Conservation (phyloP, 2,797 vertebrate genomes). For the Labroides dimidiatus region DNA sequence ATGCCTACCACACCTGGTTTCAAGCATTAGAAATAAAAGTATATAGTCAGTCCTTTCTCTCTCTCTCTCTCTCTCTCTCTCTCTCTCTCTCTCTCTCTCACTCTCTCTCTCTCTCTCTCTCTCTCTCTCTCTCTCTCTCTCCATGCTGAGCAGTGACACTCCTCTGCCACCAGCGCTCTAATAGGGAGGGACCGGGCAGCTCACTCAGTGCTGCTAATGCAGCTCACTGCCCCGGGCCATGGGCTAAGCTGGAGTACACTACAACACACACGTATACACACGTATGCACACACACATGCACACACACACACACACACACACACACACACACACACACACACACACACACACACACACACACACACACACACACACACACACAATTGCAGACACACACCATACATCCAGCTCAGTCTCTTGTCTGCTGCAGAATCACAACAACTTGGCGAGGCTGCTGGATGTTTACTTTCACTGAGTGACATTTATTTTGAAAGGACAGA, state of each 20-base stretch:
- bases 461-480: conserved; percentile 42
- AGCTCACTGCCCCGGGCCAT: conserved; percentile 82
- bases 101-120: conserved; percentile 31
- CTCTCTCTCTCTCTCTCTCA: neutral
- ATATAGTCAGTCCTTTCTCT: no score
- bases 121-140: conserved; percentile 20
- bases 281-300: no score
- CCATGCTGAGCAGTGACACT: conserved; percentile 73
- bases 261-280: conserved; percentile 44
- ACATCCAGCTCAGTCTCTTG: conserved; percentile 44
- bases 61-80: conserved; percentile 21
- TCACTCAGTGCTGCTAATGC: conserved; percentile 80
- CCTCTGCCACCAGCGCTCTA: conserved; percentile 85
- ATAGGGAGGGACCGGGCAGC: conserved; percentile 82
- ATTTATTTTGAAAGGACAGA: conserved; percentile 16
- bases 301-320: conserved; percentile 49
- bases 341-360: conserved; percentile 49
- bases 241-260: conserved; percentile 76
- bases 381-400: conserved; percentile 49
- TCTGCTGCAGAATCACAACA: conserved; percentile 60
- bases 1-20: no score
- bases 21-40: no score
- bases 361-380: conserved; percentile 46
- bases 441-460: conserved; percentile 26
- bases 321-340: conserved; percentile 49